These are phyloP conservation scores for Labrus mixtus DNA, from an alignment of 2,113 vertebrate genomes.

Conservation along the genomic window DNA sequence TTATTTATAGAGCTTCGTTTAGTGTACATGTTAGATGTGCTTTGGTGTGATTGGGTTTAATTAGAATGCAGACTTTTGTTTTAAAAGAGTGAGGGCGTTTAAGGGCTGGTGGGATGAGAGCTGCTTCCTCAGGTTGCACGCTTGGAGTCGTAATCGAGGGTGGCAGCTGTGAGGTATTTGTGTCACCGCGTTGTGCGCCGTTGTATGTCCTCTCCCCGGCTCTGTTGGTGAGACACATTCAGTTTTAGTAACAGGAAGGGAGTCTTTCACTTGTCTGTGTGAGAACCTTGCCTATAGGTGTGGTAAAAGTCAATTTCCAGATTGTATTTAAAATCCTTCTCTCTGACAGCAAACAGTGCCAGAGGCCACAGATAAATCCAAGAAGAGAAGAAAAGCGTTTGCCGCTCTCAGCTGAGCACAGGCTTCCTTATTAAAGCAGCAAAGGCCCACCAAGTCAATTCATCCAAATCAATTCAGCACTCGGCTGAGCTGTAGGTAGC, in stretches of 20 bases:
- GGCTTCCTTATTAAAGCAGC: conserved; percentile 10
- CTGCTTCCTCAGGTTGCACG: conserved; percentile 41
- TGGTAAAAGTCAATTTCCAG: conserved; percentile 42
- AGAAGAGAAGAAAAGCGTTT: conserved; percentile 14
- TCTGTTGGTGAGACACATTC: conserved; percentile 10
- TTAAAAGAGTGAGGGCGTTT: not conserved
- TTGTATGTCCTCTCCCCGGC: not conserved
- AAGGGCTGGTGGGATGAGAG: not conserved
- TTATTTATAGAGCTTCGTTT: conserved; percentile 72
- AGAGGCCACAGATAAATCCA: conserved; percentile 27
- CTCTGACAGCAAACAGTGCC: conserved; percentile 24
- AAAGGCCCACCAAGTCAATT: conserved; percentile 8
- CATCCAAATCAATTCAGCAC: conserved; percentile 22
- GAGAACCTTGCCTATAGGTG: conserved; percentile 27
- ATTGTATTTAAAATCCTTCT: conserved; percentile 1
- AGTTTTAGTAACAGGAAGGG: conserved; percentile 12
- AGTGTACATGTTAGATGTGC: conserved; percentile 62
- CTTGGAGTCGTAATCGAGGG: conserved; percentile 17
- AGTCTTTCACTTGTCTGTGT: not conserved
- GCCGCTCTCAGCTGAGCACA: not conserved
- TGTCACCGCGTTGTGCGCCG: conserved; percentile 15
- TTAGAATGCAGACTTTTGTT: conserved; percentile 51
- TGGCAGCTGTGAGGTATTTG: conserved; percentile 45
- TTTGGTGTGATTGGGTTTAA: conserved; percentile 58
- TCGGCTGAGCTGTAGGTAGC: conserved; percentile 22